Evolutionary conservation across 2,888 invertebrate genomes (phyloP).

Genomic region (Polietes domitor): DNA sequence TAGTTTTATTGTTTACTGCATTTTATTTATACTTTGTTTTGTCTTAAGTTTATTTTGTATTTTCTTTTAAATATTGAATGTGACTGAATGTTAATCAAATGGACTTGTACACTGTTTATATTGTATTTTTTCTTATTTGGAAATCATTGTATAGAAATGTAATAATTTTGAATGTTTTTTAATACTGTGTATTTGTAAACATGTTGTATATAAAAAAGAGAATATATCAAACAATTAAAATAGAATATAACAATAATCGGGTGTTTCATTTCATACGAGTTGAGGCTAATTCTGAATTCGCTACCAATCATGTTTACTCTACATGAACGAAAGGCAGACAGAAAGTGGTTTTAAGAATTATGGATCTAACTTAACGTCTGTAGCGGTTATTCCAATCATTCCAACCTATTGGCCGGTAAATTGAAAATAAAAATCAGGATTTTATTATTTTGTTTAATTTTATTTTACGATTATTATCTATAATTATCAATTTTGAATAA

Average conservation of each 20-base stretch:
- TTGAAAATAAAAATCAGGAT: too few relatives aligned
- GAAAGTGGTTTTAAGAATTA: too few relatives aligned
- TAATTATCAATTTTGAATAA: slow-evolving; percentile 11
- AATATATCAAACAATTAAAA: too few relatives aligned
- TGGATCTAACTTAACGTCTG: too few relatives aligned
- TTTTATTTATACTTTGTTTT: neutral
- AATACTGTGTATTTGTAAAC: slow-evolving; percentile 33
- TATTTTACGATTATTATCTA: neutral
- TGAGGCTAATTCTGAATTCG: too few relatives aligned
- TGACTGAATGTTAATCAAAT: slow-evolving; percentile 60
- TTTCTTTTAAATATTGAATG: slow-evolving; percentile 59
- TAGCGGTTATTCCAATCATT: too few relatives aligned
- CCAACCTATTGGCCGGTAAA: too few relatives aligned
- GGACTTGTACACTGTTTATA: slow-evolving; percentile 54
- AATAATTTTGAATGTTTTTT: neutral
- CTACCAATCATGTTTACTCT: too few relatives aligned
- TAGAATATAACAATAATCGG: neutral
- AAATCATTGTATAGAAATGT: neutral
- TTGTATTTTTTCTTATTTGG: neutral
- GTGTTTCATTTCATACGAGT: too few relatives aligned
- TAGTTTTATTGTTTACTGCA: neutral
- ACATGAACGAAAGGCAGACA: too few relatives aligned
- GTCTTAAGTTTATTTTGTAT: slow-evolving; percentile 44
- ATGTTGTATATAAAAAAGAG: slow-evolving; percentile 53
- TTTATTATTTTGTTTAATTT: too few relatives aligned